Evolutionary conservation across 2,888 invertebrate genomes (phyloP).

Genomic region (Terebella lapidaria): DNA sequence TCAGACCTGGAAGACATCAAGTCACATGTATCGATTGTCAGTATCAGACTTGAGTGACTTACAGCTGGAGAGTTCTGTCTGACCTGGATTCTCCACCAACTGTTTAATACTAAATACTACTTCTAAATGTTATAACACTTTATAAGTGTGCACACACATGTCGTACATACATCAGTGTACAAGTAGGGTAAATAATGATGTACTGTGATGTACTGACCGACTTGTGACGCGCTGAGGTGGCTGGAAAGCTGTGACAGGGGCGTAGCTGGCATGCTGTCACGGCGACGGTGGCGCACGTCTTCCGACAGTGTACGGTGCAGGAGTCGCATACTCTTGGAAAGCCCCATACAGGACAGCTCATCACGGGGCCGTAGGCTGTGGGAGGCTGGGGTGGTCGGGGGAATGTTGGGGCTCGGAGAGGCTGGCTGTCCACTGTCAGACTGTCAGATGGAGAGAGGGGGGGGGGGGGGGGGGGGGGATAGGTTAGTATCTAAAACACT

Average conservation of each 20-base stretch:
- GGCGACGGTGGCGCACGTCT: slow-evolving; percentile 48
- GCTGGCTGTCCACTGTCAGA: slow-evolving; percentile 34
- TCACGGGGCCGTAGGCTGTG: neutral
- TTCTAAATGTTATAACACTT: too few relatives aligned
- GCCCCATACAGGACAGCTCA: slow-evolving; percentile 6
- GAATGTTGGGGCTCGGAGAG: slow-evolving; percentile 31
- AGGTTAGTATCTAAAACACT: too few relatives aligned
- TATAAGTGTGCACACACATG: too few relatives aligned
- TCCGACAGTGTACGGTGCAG: slow-evolving; percentile 52
- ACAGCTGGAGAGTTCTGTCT: too few relatives aligned
- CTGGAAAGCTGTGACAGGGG: slow-evolving; percentile 15
- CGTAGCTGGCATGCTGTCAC: slow-evolving; percentile 41
- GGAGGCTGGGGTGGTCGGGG: slow-evolving; percentile 22
- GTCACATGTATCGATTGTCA: neutral
- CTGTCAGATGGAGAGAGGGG: slow-evolving; percentile 24
- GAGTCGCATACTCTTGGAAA: slow-evolving; percentile 33
- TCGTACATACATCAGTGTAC: too few relatives aligned
- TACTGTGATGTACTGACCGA: slow-evolving; percentile 16
- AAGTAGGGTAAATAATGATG: too few relatives aligned
- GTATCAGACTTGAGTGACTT: neutral
- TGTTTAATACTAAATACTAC: too few relatives aligned
- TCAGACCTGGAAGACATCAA: slow-evolving; percentile 2
- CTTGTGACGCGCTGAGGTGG: slow-evolving; percentile 16
- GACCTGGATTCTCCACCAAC: too few relatives aligned
- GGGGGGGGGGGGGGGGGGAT: neutral